A percentile compares a stretch with the other conserved stretches of the same genome.
Evolutionary conservation across 2,797 vertebrate genomes (phyloP).

Genomic region (Manis crassicaudata): DNA sequence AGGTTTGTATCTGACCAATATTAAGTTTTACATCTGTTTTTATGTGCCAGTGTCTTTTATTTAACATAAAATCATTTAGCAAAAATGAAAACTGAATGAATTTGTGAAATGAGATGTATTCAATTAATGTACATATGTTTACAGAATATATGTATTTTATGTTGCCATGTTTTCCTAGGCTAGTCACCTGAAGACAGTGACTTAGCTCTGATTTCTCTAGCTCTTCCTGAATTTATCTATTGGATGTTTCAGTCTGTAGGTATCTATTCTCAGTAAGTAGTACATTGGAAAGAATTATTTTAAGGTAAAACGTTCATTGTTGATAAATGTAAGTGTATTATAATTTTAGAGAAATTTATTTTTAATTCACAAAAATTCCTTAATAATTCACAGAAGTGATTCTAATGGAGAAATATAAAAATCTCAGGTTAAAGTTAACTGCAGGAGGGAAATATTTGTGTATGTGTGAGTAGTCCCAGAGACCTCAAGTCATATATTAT

Average conservation of each 20-base stretch:
- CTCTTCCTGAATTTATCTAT: neutral
- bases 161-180: neutral
- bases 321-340: neutral
- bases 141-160: neutral
- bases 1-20: neutral
- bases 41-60: neutral
- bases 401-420: constrained; percentile 12
- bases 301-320: constrained; percentile 3
- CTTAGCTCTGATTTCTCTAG: neutral
- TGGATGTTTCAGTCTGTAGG: neutral
- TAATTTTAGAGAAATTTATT: constrained; percentile 27
- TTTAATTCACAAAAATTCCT: constrained; percentile 47
- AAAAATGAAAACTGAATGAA: neutral
- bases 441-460: neutral
- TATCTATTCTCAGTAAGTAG: neutral
- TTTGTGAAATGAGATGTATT: neutral
- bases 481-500: neutral
- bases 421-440: neutral
- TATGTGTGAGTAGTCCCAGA: neutral
- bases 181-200: neutral
- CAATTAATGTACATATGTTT: neutral
- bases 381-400: constrained; percentile 41
- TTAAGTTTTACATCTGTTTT: neutral
- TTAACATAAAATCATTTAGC: constrained; percentile 22
- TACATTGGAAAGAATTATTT: constrained; percentile 18